Conservation (phyloP, 2,797 vertebrate genomes). For the Liasis olivaceus region DNA sequence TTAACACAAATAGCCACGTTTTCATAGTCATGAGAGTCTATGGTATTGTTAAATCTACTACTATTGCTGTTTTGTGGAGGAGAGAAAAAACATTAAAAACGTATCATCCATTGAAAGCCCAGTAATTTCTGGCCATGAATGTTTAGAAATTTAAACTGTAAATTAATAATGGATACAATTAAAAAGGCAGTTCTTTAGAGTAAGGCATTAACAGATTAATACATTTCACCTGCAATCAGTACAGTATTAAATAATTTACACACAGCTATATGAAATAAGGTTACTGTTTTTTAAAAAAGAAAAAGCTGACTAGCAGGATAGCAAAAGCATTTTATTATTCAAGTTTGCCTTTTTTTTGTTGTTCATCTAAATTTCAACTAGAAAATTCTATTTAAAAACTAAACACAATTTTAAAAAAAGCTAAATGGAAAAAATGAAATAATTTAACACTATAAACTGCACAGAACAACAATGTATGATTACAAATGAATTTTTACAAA, state of each 20-base stretch:
- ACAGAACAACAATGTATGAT: slow-evolving; percentile 64
- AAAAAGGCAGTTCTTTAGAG: slow-evolving; percentile 37
- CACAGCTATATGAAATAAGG: slow-evolving; percentile 48
- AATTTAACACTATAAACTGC: slow-evolving; percentile 68
- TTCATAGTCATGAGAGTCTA: slow-evolving; percentile 99
- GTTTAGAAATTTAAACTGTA: slow-evolving; percentile 72
- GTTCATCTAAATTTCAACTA: slow-evolving; percentile 61
- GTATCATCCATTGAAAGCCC: slow-evolving; percentile 83
- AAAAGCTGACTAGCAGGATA: slow-evolving; percentile 62
- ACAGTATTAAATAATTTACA: slow-evolving; percentile 52
- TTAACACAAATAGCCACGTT: slow-evolving; percentile 99
- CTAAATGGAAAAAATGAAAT: slow-evolving; percentile 64
- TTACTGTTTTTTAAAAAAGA: slow-evolving; percentile 54
- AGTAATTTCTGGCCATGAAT: slow-evolving; percentile 80
- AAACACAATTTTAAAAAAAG: slow-evolving; percentile 67
- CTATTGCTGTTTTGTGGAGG: slow-evolving; percentile 93
- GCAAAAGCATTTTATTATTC: slow-evolving; percentile 57
- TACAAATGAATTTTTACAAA: slow-evolving; percentile 61
- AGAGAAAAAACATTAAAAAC: slow-evolving; percentile 84
- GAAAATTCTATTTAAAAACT: slow-evolving; percentile 58
- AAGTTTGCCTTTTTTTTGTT: slow-evolving; percentile 62
- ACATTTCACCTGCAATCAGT: slow-evolving; percentile 49
- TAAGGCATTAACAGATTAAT: slow-evolving; percentile 57
- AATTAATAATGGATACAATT: slow-evolving; percentile 66
- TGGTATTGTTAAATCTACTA: slow-evolving; percentile 96